Conservation (phyloP, 2,113 vertebrate species). For the Otus sunia region DNA sequence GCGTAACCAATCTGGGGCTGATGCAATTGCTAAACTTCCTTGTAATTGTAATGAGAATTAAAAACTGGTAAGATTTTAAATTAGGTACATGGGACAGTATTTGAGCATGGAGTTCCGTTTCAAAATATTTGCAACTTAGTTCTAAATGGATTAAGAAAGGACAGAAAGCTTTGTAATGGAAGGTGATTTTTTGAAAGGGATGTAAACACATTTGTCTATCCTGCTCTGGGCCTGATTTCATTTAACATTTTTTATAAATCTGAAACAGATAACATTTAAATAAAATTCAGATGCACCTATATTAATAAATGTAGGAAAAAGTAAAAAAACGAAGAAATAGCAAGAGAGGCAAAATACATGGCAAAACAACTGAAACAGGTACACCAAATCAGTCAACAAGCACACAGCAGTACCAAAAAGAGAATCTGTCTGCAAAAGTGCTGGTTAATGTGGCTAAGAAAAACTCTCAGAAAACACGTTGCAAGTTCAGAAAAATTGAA, state of each 20-base stretch:
- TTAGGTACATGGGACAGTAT: not conserved
- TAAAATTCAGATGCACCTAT: not conserved
- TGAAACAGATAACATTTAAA: not conserved
- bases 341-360: not conserved
- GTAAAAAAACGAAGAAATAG: not conserved
- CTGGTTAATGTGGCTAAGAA: not conserved
- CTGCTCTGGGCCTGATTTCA: not conserved
- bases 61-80: not conserved
- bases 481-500: not conserved
- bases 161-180: not conserved
- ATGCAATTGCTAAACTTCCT: conserved; percentile 30
- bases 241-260: not conserved
- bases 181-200: not conserved
- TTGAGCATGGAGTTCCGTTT: not conserved
- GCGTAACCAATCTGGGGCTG: conserved; percentile 1
- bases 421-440: not conserved
- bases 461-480: not conserved
- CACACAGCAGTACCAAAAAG: not conserved
- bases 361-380: not conserved
- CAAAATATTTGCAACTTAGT: not conserved
- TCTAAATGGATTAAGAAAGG: not conserved
- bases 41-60: not conserved
- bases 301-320: not conserved
- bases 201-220: not conserved
- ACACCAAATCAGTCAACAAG: not conserved